Percentiles rank a stretch among this genome's conserved stretches.
phyloP scores from a whole-genome alignment of 2,888 invertebrate genomes.

The Philaethria dido region DNA sequence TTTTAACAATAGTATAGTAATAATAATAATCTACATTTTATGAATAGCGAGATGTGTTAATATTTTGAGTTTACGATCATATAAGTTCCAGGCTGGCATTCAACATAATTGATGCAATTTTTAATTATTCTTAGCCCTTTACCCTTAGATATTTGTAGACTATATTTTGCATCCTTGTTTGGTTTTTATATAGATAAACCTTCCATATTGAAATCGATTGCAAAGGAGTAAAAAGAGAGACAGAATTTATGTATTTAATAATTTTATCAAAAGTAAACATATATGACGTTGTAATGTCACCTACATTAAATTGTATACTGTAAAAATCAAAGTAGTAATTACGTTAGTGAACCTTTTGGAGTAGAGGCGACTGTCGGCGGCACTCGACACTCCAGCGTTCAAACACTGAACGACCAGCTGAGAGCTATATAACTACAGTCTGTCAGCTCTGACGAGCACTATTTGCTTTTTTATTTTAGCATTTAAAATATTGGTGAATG shows the following conservation, averaged over 20 bases:
- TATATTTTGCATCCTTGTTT: no score
- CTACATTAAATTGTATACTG: neutral
- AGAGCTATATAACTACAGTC: conserved; percentile 36
- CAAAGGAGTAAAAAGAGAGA: neutral
- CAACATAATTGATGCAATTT: no score
- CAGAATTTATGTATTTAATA: neutral
- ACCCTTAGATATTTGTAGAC: no score
- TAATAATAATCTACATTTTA: neutral
- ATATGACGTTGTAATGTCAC: neutral
- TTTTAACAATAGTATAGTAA: neutral
- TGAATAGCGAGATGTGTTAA: neutral
- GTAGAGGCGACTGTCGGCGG: conserved; percentile 39
- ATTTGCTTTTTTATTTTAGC: conserved; percentile 34
- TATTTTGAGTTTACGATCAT: no score
- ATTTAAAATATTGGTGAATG: conserved; percentile 17
- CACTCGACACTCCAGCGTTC: conserved; percentile 39
- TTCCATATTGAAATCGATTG: neutral
- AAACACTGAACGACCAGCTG: conserved; percentile 43
- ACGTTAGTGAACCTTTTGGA: conserved; percentile 37
- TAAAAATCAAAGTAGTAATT: conserved; percentile 34
- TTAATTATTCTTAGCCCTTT: no score
- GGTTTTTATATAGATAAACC: no score
- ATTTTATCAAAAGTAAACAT: neutral
- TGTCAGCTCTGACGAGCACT: conserved; percentile 34
- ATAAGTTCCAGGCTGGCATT: no score